These are phyloP conservation scores for Oreochromis spilurus DNA, from an alignment of 2,113 vertebrate genomes.

Conservation along the genomic window DNA sequence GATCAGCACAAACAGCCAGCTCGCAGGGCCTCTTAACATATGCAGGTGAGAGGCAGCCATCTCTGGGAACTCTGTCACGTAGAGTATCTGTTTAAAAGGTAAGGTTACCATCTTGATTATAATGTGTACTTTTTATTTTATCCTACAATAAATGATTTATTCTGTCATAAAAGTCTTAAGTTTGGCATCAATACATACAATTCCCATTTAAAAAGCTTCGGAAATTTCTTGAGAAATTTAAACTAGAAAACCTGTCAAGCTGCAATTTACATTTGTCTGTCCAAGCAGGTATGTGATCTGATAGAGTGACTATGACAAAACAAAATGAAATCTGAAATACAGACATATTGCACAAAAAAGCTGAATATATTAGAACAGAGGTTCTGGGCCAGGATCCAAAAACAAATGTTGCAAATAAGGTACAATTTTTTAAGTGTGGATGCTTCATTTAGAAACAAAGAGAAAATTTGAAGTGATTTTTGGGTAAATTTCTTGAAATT, in stretches of 20 bases:
- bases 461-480: background rate
- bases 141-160: background rate
- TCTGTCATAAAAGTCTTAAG: background rate
- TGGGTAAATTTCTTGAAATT: background rate
- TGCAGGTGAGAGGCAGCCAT: constrained; percentile 48
- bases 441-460: background rate
- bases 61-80: constrained; percentile 71
- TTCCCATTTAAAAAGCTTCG: background rate
- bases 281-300: background rate
- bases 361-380: background rate
- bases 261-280: background rate
- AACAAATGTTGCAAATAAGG: background rate
- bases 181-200: background rate
- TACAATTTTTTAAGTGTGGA: background rate
- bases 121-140: background rate
- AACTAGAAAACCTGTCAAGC: background rate
- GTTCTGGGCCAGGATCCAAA: background rate
- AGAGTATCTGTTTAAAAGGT: constrained; percentile 70
- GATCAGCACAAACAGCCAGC: constrained; percentile 59
- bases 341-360: background rate
- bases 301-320: background rate
- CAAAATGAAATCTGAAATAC: background rate
- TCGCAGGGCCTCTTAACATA: constrained; percentile 50
- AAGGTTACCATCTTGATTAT: background rate
- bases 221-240: background rate